phyloP scores from a whole-genome alignment of 2,888 invertebrate species.

The Amblyjoppa fuscipennis region DNA sequence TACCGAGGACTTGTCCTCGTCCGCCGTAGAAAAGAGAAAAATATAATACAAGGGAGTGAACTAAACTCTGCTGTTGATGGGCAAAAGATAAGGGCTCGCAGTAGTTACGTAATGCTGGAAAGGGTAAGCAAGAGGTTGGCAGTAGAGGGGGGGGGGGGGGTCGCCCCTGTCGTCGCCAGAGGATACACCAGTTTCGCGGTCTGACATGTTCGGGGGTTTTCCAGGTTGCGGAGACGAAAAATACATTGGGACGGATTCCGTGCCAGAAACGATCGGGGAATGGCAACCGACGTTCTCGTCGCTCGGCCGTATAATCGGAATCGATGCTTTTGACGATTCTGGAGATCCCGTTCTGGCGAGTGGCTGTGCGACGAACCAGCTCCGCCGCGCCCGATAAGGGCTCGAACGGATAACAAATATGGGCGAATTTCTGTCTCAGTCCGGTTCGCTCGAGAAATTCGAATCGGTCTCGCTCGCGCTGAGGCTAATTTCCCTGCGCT shows the following conservation, averaged over 20 bases:
- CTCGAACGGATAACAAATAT: slow-evolving; percentile 57
- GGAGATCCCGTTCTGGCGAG: slow-evolving; percentile 30
- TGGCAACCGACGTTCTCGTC: slow-evolving; percentile 22
- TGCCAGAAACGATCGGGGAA: slow-evolving; percentile 64
- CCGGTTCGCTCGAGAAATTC: slow-evolving; percentile 20
- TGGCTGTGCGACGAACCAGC: slow-evolving; percentile 22
- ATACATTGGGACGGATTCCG: slow-evolving; percentile 48
- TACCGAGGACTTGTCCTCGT: not conserved
- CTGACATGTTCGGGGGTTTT: slow-evolving; percentile 56
- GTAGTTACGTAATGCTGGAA: slow-evolving; percentile 27
- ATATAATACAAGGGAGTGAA: slow-evolving; percentile 14
- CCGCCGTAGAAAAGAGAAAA: not conserved
- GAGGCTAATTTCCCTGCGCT: slow-evolving; percentile 8
- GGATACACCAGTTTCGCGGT: slow-evolving; percentile 58
- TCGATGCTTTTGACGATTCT: slow-evolving; percentile 68
- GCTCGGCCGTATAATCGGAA: slow-evolving; percentile 61
- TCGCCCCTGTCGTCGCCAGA: slow-evolving; percentile 62
- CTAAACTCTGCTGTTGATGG: slow-evolving; percentile 49
- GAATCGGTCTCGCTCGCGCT: not conserved
- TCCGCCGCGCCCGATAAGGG: slow-evolving; percentile 34
- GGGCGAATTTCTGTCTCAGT: slow-evolving; percentile 21
- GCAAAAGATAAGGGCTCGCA: slow-evolving; percentile 41
- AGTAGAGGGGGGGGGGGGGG: not conserved
- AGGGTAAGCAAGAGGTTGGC: slow-evolving; percentile 20
- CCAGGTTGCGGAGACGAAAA: slow-evolving; percentile 39